Evolutionary conservation across 2,113 vertebrate species (phyloP), one percentile per base, ranked within the genome.

Genomic region (Otolemur garnettii): DNA sequence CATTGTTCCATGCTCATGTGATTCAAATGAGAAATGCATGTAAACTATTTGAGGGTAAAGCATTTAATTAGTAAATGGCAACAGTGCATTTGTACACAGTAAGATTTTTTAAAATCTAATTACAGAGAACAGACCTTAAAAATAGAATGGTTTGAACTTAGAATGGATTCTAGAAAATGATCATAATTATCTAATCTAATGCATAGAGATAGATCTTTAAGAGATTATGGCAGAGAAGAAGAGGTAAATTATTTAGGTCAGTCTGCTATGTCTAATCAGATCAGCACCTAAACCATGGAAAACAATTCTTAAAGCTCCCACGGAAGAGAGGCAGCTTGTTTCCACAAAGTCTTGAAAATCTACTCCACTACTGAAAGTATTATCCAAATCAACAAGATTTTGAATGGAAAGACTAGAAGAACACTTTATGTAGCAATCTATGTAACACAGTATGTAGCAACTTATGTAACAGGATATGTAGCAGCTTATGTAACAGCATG

Each of bases 111-210:
- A 96, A 93, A 87, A 72, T 66, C 55, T 80, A 62, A n/a, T 74
- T 42, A 90, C 19, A 94, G 55, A 82, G 57, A 94, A 15, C 26
- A 79, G 78, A 95, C 95, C 9, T 50, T 93, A 93, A 96, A 96
- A 96, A 84, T 28, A 92, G 62, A 68, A 64, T 30, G 18, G 30
- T 55, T 89, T 96, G 84, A 80, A 89, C 77, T 91, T 71, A 94
- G 69, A 79, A 64, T 62, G 14, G 68, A 94, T 83, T 89, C 91
- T 72, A 77, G 50, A 92, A 96, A 93, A 96, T 60, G 24, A 91
- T 88, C 42, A 55, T 75, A 59, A 26, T 26, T 50, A 42, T n/a
- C 66, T 84, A 92, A 80, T 53, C 60, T 87, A 55, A 81, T 26
- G 77, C 21, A 89, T 0, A 94, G 68, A 89, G 79, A 82, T 21